phyloP scores from a whole-genome alignment of 2,888 invertebrate genomes.

The Escarpia spicata region DNA sequence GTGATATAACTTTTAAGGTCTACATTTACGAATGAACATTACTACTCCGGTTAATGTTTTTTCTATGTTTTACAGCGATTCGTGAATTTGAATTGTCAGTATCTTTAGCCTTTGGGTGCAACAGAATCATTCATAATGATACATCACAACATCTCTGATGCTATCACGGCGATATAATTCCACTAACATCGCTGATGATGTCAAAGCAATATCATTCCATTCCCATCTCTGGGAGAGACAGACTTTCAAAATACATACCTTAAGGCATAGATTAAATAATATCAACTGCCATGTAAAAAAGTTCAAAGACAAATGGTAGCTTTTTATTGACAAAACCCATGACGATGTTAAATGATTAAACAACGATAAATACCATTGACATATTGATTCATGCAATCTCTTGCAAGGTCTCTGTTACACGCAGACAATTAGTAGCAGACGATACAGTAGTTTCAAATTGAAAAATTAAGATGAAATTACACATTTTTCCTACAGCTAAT shows the following conservation, averaged over 20 bases:
- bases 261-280: too few species aligned
- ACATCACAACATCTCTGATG: neutral
- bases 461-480: neutral
- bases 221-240: neutral
- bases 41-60: neutral
- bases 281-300: neutral
- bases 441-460: neutral
- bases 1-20: neutral
- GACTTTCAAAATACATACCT: neutral
- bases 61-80: neutral
- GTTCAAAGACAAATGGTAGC: neutral
- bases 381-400: neutral
- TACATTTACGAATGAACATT: neutral
- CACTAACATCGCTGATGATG: neutral
- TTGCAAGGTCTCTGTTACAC: too few species aligned
- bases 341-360: neutral
- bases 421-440: neutral
- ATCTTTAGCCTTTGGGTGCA: neutral
- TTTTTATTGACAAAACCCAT: neutral
- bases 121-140: neutral
- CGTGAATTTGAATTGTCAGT: neutral
- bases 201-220: neutral
- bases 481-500: neutral
- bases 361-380: neutral
- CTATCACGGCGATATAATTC: neutral